A percentile compares a stretch with the other conserved stretches of the same genome.
Conservation (phyloP, 92 coral and sea anemone species). For the Epizoanthus ramosus region DNA sequence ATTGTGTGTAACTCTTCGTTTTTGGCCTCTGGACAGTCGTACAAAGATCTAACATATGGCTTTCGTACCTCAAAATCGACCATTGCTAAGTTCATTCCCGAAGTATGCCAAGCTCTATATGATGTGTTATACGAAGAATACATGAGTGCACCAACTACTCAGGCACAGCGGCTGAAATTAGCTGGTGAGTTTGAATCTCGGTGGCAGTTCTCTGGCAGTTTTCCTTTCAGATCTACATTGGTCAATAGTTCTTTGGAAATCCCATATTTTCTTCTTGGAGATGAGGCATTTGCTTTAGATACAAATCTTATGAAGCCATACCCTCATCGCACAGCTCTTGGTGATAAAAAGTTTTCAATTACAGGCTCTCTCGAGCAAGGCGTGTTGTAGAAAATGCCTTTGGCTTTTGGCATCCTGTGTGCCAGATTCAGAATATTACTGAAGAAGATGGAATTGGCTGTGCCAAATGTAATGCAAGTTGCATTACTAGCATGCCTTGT, state of each 20-base stretch:
- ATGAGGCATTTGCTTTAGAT: conserved; percentile 76
- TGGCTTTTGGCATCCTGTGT: conserved; percentile 69
- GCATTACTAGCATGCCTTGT: conserved; percentile 59
- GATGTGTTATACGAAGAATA: conserved; percentile 51
- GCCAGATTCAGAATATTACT: conserved; percentile 64
- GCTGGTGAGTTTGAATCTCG: conserved; percentile 56
- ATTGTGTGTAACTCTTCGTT: conserved; percentile 62
- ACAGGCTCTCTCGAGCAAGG: conserved; percentile 47
- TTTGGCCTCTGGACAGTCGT: conserved; percentile 60
- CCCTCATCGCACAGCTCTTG: conserved; percentile 57
- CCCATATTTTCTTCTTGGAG: conserved; percentile 63
- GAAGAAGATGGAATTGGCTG: conserved; percentile 61
- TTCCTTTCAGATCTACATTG: conserved; percentile 43
- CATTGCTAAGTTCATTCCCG: conserved; percentile 51
- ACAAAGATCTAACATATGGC: conserved; percentile 43
- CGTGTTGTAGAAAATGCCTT: conserved; percentile 38
- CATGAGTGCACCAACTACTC: conserved; percentile 41
- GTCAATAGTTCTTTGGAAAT: not conserved
- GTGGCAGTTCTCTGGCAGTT: conserved; percentile 59
- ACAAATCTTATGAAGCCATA: conserved; percentile 60
- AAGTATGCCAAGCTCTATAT: conserved; percentile 55
- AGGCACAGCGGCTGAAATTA: conserved; percentile 48
- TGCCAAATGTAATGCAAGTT: conserved; percentile 63
- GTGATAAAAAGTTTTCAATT: conserved; percentile 61
- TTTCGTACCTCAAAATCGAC: conserved; percentile 49